These are phyloP conservation scores for Sylvia atricapilla DNA, from an alignment of 2,113 vertebrate genomes.

Conservation along the genomic window DNA sequence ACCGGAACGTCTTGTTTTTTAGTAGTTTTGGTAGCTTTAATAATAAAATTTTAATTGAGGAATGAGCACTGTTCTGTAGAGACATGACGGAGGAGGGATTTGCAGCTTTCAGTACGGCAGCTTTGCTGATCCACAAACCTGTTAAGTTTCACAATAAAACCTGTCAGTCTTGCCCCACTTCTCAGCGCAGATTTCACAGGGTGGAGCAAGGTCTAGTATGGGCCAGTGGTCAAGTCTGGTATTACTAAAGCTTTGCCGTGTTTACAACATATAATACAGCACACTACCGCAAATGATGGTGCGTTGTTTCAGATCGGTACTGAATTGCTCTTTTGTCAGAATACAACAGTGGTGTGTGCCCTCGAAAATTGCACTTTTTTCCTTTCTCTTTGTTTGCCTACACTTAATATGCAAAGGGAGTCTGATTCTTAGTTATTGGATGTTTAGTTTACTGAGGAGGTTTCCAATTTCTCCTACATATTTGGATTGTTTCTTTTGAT, in stretches of 20 bases:
- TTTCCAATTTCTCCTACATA: not conserved
- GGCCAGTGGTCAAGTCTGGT: constrained; percentile 36
- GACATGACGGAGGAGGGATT: not conserved
- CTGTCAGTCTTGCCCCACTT: constrained; percentile 26
- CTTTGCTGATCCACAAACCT: constrained; percentile 29
- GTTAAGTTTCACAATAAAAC: constrained; percentile 50
- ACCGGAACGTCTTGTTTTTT: not conserved
- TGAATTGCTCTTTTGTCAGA: not conserved
- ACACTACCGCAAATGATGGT: not conserved
- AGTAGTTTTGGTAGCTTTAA: not conserved
- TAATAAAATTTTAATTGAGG: not conserved
- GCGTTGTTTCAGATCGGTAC: not conserved
- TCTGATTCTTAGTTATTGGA: not conserved
- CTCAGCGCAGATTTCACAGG: not conserved
- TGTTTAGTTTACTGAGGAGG: not conserved
- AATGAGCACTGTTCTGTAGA: not conserved
- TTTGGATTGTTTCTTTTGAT: not conserved
- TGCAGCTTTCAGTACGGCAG: not conserved
- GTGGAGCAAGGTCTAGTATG: not conserved
- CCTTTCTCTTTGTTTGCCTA: not conserved
- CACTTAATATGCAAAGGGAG: not conserved
- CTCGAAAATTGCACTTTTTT: not conserved
- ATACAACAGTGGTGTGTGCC: not conserved
- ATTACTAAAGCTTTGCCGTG: not conserved
- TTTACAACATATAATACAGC: not conserved